Conservation (phyloP, 2,797 vertebrate species). For the Oreochromis grahami region DNA sequence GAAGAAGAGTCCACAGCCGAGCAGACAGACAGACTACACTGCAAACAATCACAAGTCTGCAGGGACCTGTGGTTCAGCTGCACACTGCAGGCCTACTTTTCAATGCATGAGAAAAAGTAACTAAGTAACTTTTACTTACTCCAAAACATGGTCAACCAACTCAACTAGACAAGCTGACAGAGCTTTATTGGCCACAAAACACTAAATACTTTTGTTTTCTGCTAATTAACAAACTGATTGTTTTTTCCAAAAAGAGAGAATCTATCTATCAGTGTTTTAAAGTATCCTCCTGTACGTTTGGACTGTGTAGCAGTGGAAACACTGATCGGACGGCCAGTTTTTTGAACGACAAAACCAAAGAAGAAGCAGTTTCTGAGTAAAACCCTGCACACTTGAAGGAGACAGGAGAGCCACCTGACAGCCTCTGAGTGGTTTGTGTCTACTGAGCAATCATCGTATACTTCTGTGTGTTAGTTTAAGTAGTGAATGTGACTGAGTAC, state of each 20-base stretch:
- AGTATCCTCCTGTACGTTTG: not conserved
- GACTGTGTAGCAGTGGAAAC: not conserved
- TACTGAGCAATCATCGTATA: conserved; percentile 19
- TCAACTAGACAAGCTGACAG: not conserved
- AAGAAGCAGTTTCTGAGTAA: not conserved
- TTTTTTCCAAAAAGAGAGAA: not conserved
- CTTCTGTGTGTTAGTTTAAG: not conserved
- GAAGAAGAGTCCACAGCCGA: conserved; percentile 14
- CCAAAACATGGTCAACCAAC: not conserved
- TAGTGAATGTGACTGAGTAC: conserved; percentile 19
- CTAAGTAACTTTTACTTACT: not conserved
- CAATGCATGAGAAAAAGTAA: not conserved
- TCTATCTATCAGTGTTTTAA: not conserved
- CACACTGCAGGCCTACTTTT: not conserved
- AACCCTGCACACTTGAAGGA: conserved; percentile 26
- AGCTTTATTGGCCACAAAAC: not conserved
- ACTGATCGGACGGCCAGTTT: not conserved
- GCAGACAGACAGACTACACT: conserved; percentile 9
- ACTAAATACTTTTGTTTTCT: not conserved
- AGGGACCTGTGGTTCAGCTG: not conserved
- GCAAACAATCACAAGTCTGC: not conserved
- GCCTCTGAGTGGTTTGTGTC: conserved; percentile 49
- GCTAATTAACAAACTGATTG: not conserved
- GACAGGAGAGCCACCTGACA: conserved; percentile 12
- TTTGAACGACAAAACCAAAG: not conserved